Evolutionary conservation across 2,113 vertebrate genomes (phyloP), one percentile per base, ranked within the genome.

Genomic region (Rostratula benghalensis): DNA sequence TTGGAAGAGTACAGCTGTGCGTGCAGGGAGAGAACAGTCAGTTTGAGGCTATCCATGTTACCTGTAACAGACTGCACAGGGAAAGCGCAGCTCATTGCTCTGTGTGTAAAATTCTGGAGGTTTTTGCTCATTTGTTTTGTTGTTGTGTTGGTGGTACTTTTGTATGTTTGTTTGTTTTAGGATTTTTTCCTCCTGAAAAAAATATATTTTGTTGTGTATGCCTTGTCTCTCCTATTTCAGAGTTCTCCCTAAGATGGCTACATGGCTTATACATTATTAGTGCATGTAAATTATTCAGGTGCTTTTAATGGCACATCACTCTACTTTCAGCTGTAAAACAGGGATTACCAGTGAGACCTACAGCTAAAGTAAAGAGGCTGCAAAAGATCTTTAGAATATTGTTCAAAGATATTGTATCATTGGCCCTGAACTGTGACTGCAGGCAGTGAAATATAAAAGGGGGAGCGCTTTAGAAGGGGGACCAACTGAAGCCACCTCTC

Each of bases 231-330:
- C 14, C 45, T 35, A 45, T 28, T 45, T 60, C 61, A 76, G 73
- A 90, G 53, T 15, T 70, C n/a, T 65, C 37, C 39, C 24, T 77
- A 50, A 41, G 25, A 75, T n/a, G 3, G 30, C 10, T 35, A 45
- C 10, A 67, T 3, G 7, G 53, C 6, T 93, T 81, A 88, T 14
- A 83, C 56, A 41, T 45, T 85, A 74, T 83, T 57, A 85, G 48
- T 43, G 28, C 67, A 57, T 54, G 24, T 86, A 89, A 96, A 95
- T 80, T 60, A 60, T 96, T 96, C 59, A 93, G 24, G 7, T 83
- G 67, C 35, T 79, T 95, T 95, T 94, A 95, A 96, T 80, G 64
- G 63, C 39, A 84, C 23, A 51, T 57, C 64, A 77, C 4, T 92
- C 37, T 88, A 48, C 46, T 54, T 68, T 65, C 50, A 89, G 46